phyloP scores from a whole-genome alignment of 2,797 vertebrate species.

The Cossypha caffra region DNA sequence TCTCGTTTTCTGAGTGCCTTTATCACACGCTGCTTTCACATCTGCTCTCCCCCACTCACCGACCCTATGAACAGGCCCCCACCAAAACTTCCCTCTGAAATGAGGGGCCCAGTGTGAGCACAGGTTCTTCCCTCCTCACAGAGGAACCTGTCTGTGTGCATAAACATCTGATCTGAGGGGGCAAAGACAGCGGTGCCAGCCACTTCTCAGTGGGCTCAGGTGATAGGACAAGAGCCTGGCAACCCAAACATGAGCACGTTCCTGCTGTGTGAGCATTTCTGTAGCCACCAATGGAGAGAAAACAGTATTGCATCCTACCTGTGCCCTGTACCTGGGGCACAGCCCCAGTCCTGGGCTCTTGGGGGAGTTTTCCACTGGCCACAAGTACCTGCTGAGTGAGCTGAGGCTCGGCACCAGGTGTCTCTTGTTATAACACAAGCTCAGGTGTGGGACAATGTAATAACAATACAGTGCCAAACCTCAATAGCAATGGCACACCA shows the following conservation, averaged over 20 bases:
- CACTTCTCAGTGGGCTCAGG: not conserved
- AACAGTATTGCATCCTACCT: fast-evolving
- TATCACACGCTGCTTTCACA: not conserved
- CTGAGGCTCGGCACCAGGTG: not conserved
- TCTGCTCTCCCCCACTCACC: not conserved
- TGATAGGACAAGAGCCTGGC: not conserved
- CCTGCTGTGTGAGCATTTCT: not conserved
- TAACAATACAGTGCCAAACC: not conserved
- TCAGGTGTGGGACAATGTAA: not conserved
- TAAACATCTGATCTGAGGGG: not conserved
- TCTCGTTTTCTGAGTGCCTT: not conserved
- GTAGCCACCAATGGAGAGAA: not conserved
- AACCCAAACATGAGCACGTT: not conserved
- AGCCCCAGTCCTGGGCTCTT: not conserved
- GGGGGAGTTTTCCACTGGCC: fast-evolving
- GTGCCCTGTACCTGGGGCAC: fast-evolving
- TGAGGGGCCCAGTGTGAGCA: fast-evolving
- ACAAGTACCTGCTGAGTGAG: not conserved
- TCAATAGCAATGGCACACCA: not conserved
- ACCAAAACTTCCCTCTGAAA: not conserved
- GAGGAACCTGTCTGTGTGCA: not conserved
- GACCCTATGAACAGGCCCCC: not conserved
- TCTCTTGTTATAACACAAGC: not conserved
- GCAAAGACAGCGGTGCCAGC: not conserved
- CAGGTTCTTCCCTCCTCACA: not conserved